These are phyloP conservation scores for Diabrotica undecimpunctata DNA, from an alignment of 1,140 invertebrate species.

Conservation along the genomic window DNA sequence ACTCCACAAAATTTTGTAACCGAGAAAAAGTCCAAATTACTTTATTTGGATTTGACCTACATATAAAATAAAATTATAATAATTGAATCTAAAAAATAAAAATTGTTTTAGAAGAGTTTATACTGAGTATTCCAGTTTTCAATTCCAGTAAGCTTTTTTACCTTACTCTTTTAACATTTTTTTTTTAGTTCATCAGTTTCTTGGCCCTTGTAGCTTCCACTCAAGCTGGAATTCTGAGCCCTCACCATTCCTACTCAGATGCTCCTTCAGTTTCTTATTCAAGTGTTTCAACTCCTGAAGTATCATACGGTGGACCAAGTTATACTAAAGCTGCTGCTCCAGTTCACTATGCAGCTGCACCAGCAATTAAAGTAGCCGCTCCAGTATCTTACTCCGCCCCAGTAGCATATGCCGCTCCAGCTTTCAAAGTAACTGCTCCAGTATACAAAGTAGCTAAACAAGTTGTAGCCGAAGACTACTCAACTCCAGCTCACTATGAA, in stretches of 20 bases:
- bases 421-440: neutral
- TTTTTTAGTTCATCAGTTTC: too few relatives aligned
- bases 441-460: constrained; percentile 17
- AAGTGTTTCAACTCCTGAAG: neutral
- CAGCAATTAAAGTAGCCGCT: constrained; percentile 9
- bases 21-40: too few relatives aligned
- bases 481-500: constrained; percentile 32
- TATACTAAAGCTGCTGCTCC: constrained; percentile 4
- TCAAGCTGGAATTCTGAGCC: too few relatives aligned
- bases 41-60: too few relatives aligned
- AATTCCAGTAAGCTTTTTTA: too few relatives aligned
- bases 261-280: constrained; percentile 12
- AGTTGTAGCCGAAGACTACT: constrained; percentile 10
- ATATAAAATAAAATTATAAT: too few relatives aligned
- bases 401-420: constrained; percentile 27
- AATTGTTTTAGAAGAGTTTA: too few relatives aligned
- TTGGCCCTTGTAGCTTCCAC: too few relatives aligned
- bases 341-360: neutral
- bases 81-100: too few relatives aligned
- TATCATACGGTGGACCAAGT: neutral
- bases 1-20: too few relatives aligned
- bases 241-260: neutral
- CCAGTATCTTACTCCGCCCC: constrained; percentile 29
- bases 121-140: too few relatives aligned
- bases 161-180: too few relatives aligned